Base-by-base conservation (phyloP, 1,140 invertebrate species). In the Drosophila mauritiana region DNA sequence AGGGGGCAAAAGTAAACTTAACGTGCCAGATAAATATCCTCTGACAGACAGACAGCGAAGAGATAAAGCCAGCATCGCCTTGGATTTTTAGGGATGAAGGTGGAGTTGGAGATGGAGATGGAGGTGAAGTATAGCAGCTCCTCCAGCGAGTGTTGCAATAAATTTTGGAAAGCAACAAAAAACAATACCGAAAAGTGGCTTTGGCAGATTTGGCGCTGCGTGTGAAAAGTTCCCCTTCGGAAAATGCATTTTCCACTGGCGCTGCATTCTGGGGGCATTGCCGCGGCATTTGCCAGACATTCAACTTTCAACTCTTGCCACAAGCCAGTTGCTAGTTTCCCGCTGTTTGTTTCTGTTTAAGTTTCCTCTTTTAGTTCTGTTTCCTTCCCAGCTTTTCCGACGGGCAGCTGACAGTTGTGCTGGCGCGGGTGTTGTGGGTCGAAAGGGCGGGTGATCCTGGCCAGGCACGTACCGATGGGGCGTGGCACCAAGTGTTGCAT, bases 291-390 rank as follows among this genome's bases (percentile, higher is more conserved):
- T 89, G 68, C 58, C 67, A 89, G 84, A 64, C 84, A 59, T 89
- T 89, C 84, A 89, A 89, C 84, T 89, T 89, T 89, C 84, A 89
- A 89, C 84, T 89, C 80, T 83, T 80, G 84, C 79, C 65, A 70
- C 67, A 69, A 72, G 56, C 70, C 37, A 54, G 51, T 49, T 58
- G 17, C 27, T 17, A 34, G 37, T 36, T 59, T 77, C 27, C 36
- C 25, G 59, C 57, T 52, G 49, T 52, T 52, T 52, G 49, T 62
- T 62, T 62, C 59, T 56, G 56, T 73, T 73, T 48, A 37, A 48
- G 72, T 57, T 51, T 72, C 51, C 52, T 25, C 39, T 40, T 58
- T 20, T 59, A 40, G 36, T 52, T 61, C 20, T 40, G 59, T 48
- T 80, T 51, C 56, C 65, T 42, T 65, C 27, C 10, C 12, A 31